Evolutionary conservation across 2,113 vertebrate genomes (phyloP).

Genomic region (Thunnus maccoyii): DNA sequence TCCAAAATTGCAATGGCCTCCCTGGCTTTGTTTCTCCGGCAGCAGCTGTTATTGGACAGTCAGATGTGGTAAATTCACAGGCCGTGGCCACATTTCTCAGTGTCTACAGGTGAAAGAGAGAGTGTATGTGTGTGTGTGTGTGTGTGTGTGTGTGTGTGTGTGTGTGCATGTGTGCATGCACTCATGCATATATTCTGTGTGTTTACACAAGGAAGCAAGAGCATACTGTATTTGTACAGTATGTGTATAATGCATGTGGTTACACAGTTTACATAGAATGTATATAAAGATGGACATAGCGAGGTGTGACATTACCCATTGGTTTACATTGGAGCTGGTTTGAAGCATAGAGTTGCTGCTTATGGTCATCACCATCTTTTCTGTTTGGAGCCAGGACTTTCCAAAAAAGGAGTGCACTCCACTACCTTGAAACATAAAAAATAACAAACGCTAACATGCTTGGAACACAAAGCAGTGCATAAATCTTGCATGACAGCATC

Average conservation of each 20-base stretch:
- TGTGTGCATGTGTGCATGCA: not conserved
- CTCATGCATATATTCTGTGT: not conserved
- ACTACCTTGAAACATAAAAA: too few relatives aligned
- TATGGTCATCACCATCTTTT: too few relatives aligned
- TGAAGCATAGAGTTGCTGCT: too few relatives aligned
- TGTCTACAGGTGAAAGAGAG: slow-evolving; percentile 17
- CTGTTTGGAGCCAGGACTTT: too few relatives aligned
- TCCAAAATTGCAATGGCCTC: slow-evolving; percentile 50
- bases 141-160: not conserved
- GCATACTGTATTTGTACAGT: not conserved
- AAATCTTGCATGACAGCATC: too few relatives aligned
- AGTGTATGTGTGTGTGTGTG: not conserved
- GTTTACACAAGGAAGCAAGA: not conserved
- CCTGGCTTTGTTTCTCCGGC: slow-evolving; percentile 44
- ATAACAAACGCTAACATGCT: too few relatives aligned
- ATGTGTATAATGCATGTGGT: not conserved
- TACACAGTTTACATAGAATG: too few relatives aligned
- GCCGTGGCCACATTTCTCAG: not conserved
- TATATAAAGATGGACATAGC: too few relatives aligned
- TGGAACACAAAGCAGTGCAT: too few relatives aligned
- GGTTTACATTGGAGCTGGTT: too few relatives aligned
- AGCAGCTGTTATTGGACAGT: slow-evolving; percentile 62
- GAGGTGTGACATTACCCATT: too few relatives aligned
- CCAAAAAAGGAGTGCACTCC: too few relatives aligned
- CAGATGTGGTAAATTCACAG: slow-evolving; percentile 58